phyloP scores from a whole-genome alignment of 2,797 vertebrate species.

The Antrozous pallidus region DNA sequence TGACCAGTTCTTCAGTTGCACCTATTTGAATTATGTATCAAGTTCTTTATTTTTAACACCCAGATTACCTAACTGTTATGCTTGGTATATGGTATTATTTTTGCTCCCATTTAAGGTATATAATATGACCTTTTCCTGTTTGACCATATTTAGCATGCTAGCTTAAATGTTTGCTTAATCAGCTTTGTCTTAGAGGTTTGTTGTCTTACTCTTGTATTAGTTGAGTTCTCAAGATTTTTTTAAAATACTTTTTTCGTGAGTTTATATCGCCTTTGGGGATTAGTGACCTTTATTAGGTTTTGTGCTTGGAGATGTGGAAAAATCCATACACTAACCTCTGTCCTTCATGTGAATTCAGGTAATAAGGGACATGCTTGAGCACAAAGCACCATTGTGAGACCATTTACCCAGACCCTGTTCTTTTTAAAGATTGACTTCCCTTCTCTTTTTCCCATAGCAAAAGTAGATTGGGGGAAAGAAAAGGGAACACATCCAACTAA shows the following conservation, averaged over 20 bases:
- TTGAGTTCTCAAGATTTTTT: neutral
- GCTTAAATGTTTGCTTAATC: neutral
- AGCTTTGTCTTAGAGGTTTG: neutral
- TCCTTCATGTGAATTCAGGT: neutral
- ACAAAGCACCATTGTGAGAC: neutral
- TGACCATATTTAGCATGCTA: neutral
- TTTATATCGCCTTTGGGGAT: neutral
- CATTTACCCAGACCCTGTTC: neutral
- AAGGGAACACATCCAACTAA: neutral
- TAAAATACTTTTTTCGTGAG: neutral
- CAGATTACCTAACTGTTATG: neutral
- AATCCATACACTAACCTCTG: neutral
- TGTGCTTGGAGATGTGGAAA: neutral
- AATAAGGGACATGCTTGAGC: neutral
- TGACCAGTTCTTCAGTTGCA: neutral
- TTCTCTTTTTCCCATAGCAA: fast-evolving
- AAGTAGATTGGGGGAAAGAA: neutral
- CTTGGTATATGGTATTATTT: neutral
- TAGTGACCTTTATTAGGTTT: neutral
- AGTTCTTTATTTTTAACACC: neutral
- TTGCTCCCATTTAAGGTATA: neutral
- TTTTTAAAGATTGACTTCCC: neutral
- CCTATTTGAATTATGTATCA: neutral
- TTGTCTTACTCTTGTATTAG: neutral
- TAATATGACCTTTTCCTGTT: neutral